Base-by-base conservation (phyloP, 2,888 invertebrate genomes). In the Platynereis dumerilii region DNA sequence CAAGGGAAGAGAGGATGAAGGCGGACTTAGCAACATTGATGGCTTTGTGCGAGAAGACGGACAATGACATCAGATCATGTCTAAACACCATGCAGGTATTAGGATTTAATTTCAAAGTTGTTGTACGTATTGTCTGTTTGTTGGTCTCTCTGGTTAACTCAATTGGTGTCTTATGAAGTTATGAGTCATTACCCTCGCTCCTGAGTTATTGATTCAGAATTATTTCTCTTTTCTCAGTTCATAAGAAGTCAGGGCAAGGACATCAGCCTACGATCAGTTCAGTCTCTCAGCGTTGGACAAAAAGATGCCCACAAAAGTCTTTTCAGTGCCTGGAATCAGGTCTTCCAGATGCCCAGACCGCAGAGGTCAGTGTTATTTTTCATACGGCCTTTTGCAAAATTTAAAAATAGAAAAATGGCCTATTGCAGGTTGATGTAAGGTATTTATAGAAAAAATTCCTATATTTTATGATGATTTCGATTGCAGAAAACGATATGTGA, bases 41-140 rank as follows among this genome's bases (percentile, higher is more conserved):
- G 42, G 90, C 91, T 3, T 85, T 98, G 67, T 91, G 93, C 20
- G 91, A 93, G 74, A 92, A 93, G 74, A 91, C 92, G 2, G 89
- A 90, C 60, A 93, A 94, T 75, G 98, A 98, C 86, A 91, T 98
- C 52, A 87, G 98, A 24, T 91, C 94, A 0, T 97, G 97, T 78
- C 88, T 98, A 61, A 93, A 94, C 22, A 90, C 94, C 55, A 88
- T 98, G 72, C 94, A 96, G 79, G 84, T 74, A 39, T 10, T 52
- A 24, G 5, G 17, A 52, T 52, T 22, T 7, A 52, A 22, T 52
- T 34, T 34, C 12, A 34, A 34, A n/a, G n/a, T n/a, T n/a, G n/a
- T n/a, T n/a, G n/a, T n/a, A n/a, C n/a, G n/a, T n/a, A n/a, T n/a
- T n/a, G n/a, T n/a, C n/a, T n/a, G n/a, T n/a, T n/a, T n/a, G n/a